Conservation (phyloP, 2,113 vertebrate genomes). For the Ammospiza caudacuta region DNA sequence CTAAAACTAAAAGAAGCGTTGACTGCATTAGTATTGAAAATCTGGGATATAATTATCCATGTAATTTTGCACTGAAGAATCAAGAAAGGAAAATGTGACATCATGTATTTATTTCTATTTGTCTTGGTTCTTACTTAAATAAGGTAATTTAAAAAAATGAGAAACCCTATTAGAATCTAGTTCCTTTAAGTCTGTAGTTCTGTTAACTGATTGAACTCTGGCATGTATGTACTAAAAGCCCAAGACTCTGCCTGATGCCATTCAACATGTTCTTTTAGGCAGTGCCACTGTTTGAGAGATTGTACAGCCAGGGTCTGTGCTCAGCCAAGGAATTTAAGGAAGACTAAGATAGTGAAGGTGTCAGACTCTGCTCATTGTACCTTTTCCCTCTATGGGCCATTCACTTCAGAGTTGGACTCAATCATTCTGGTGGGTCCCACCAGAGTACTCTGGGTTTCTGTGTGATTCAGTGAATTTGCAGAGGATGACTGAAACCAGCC, state of each 20-base stretch:
- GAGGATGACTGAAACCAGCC: neutral
- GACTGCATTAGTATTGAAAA: neutral
- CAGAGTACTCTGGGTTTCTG: neutral
- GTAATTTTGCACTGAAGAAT: neutral
- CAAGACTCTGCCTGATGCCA: neutral
- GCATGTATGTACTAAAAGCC: accelerated
- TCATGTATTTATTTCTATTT: neutral
- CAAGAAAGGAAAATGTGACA: neutral
- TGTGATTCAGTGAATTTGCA: neutral
- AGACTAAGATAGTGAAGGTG: neutral
- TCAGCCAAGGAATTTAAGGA: neutral
- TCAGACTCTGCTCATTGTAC: accelerated
- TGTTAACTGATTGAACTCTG: neutral
- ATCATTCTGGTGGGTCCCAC: neutral
- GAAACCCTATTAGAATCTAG: neutral
- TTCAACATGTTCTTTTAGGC: neutral
- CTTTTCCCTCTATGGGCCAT: neutral
- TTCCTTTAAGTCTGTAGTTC: neutral
- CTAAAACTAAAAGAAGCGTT: neutral
- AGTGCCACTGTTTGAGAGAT: neutral
- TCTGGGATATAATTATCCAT: neutral
- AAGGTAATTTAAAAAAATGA: neutral
- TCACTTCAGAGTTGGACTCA: neutral
- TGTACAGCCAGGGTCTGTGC: neutral
- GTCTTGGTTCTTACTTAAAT: neutral